Evolutionary conservation across 2,113 vertebrate species (phyloP).

Genomic region (Alexandromys fortis): DNA sequence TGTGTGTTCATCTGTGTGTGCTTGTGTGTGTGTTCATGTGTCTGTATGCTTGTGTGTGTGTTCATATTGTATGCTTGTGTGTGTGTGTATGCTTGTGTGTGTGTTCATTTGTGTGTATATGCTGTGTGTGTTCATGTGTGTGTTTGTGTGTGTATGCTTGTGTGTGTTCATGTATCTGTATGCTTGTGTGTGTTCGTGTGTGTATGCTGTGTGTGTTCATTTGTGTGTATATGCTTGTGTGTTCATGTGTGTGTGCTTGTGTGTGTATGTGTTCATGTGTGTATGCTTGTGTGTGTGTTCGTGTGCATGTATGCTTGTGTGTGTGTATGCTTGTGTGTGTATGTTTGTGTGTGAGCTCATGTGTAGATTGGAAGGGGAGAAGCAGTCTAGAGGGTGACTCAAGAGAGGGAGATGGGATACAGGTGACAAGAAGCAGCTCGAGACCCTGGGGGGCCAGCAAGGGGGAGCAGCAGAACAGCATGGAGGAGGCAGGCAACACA

Average conservation of each 20-base stretch:
- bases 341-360: not conserved
- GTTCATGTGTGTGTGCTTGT: too few relatives aligned
- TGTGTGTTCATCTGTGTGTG: too few relatives aligned
- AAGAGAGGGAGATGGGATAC: not conserved
- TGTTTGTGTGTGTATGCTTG: not conserved
- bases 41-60: too few relatives aligned
- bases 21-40: not conserved
- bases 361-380: not conserved
- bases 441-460: not conserved
- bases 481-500: not conserved
- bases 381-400: not conserved
- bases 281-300: too few relatives aligned
- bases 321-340: not conserved
- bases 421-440: not conserved
- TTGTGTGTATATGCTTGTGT: too few relatives aligned
- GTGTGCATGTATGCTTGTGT: too few relatives aligned
- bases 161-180: not conserved
- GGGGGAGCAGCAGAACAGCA: not conserved
- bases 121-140: too few relatives aligned
- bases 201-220: too few relatives aligned
- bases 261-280: too few relatives aligned
- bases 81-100: too few relatives aligned
- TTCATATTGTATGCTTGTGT: too few relatives aligned
- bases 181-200: not conserved
- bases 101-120: too few relatives aligned